phyloP scores from a whole-genome alignment of 2,797 vertebrate genomes.

The Hippocampus kuda region DNA sequence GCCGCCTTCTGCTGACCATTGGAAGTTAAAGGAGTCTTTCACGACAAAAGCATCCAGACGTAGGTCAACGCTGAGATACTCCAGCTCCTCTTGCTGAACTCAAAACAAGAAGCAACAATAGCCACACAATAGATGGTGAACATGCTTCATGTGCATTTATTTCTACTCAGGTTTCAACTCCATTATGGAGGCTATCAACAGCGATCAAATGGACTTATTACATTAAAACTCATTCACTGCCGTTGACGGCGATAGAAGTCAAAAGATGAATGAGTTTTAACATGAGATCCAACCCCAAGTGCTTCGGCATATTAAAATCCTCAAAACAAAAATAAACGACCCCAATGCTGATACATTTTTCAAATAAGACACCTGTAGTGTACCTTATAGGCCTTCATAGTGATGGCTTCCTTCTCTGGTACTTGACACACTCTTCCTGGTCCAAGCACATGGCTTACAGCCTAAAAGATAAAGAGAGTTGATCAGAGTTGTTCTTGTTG shows the following conservation, averaged over 20 bases:
- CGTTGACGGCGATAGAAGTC: too few species aligned
- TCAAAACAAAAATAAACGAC: too few species aligned
- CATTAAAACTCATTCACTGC: neutral
- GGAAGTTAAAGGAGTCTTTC: conserved; percentile 73
- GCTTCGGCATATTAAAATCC: too few species aligned
- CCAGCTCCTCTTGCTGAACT: conserved; percentile 69
- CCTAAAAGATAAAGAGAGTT: conserved; percentile 51
- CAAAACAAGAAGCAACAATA: neutral
- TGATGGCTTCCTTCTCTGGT: conserved; percentile 66
- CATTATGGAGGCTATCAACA: neutral
- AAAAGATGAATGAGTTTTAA: too few species aligned
- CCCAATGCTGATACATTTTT: too few species aligned
- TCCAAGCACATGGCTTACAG: conserved; percentile 74
- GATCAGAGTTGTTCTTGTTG: neutral
- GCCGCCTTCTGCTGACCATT: conserved; percentile 74
- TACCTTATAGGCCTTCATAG: conserved; percentile 70
- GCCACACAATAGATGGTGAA: neutral
- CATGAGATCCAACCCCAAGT: too few species aligned
- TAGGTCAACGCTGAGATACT: conserved; percentile 72
- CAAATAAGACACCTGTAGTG: neutral
- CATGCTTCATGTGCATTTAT: too few species aligned
- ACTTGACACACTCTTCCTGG: conserved; percentile 70
- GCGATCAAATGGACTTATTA: neutral
- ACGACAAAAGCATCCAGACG: conserved; percentile 68
- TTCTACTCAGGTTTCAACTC: neutral